Evolutionary conservation across 2,888 invertebrate species (phyloP).

Genomic region (Amaurobius ferox): DNA sequence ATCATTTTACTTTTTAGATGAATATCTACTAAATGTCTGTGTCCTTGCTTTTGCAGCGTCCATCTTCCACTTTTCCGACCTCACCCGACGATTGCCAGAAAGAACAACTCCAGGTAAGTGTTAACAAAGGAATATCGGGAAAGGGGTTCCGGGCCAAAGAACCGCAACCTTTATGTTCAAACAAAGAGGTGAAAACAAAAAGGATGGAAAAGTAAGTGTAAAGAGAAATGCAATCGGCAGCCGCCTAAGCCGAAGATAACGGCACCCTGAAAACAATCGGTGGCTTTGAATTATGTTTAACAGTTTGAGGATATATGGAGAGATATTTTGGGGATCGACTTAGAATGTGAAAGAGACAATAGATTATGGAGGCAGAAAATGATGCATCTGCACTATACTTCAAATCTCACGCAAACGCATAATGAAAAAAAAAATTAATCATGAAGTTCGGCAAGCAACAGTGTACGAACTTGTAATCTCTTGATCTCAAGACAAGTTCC

Average conservation of each 20-base stretch:
- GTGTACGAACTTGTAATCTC: too few species aligned
- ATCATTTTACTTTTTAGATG: too few species aligned
- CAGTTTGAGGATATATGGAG: not conserved
- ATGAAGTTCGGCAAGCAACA: too few species aligned
- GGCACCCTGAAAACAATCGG: not conserved
- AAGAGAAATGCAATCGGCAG: not conserved
- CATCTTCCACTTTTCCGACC: conserved; percentile 41
- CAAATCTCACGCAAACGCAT: too few species aligned
- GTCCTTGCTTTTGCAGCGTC: conserved; percentile 30
- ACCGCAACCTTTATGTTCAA: conserved; percentile 32
- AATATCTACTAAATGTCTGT: too few species aligned
- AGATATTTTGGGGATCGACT: not conserved
- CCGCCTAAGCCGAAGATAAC: conserved; percentile 12
- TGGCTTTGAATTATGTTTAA: not conserved
- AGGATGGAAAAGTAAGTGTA: not conserved
- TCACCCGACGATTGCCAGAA: conserved; percentile 41
- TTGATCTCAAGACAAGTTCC: too few species aligned
- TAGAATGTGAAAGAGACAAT: not conserved
- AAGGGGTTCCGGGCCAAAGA: conserved; percentile 26
- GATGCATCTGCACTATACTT: too few species aligned
- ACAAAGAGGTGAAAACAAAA: conserved; percentile 25
- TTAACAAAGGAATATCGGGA: conserved; percentile 24
- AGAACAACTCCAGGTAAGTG: conserved; percentile 45
- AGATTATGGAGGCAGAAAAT: not conserved
- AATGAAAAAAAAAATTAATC: too few species aligned